Evolutionary conservation across 2,888 invertebrate genomes (phyloP).

Genomic region (Seira sanloemensis): DNA sequence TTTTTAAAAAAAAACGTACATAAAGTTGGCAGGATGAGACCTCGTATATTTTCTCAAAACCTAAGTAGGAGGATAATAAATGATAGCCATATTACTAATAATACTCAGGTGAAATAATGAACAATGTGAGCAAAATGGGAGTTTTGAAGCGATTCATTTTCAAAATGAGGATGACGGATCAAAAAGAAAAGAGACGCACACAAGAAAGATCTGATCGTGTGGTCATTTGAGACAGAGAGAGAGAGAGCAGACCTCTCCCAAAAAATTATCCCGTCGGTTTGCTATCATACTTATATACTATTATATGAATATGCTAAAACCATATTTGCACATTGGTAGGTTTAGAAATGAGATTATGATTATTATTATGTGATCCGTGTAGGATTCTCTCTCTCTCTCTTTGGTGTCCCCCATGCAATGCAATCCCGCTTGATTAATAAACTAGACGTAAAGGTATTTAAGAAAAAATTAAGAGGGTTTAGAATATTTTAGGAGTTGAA

Average conservation of each 20-base stretch:
- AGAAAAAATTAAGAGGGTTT: constrained; percentile 40
- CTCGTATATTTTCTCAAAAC: background rate
- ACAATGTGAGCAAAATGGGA: constrained; percentile 35
- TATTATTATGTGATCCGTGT: background rate
- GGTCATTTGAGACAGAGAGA: background rate
- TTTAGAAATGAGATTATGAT: background rate
- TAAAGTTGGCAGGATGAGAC: background rate
- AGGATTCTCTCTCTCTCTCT: no score
- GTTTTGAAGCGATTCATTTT: no score
- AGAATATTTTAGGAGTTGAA: constrained; percentile 39
- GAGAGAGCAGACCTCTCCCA: constrained; percentile 56
- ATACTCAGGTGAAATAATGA: constrained; percentile 44
- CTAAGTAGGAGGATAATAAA: constrained; percentile 32
- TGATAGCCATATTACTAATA: constrained; percentile 52
- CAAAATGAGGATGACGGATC: background rate
- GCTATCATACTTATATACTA: no score
- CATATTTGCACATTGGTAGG: constrained; percentile 52
- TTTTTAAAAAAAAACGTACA: background rate
- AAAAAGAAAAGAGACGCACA: no score
- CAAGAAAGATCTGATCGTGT: constrained; percentile 12
- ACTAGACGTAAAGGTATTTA: constrained; percentile 41
- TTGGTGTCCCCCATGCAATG: background rate
- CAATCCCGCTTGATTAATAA: constrained; percentile 44
- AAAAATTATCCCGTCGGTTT: constrained; percentile 16
- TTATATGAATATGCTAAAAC: constrained; percentile 17